Base-by-base conservation (phyloP, 92 coral and sea anemone species). In the Phenganax marumi region DNA sequence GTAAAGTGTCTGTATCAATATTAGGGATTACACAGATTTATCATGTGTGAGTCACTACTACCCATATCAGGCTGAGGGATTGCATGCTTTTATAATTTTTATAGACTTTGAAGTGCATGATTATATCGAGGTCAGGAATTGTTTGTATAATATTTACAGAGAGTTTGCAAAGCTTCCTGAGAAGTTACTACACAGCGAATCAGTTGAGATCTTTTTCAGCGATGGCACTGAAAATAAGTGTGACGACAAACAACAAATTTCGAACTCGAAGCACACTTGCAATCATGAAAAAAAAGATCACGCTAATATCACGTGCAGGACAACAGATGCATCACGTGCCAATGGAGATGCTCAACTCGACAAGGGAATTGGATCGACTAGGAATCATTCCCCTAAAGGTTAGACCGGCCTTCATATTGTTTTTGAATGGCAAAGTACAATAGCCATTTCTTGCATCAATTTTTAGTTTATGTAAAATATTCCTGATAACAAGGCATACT, bases 141-240 rank as follows among this genome's bases (percentile, higher is more conserved):
- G 21, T 56, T 56, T 13, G 21, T 25, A 69, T 25, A 25, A 16
- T 77, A 16, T 24, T 33, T 25, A 46, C 55, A 78, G 83, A 23
- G 73, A 78, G n/a, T 78, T 78, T 61, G 68, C 73, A 12, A 65
- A 78, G 56, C 58, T 78, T 13, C 83, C 83, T 17, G 83, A 78
- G 6, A 78, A 78, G 22, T 60, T 78, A n/a, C 19, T 78, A 57
- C 83, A 61, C 83, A 78, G 73, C 52, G 83, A 78, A 78, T 63
- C 70, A 17, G 83, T 78, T 3, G 83, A 78, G 25, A 61, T 48
- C 83, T 78, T 78, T 16, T 78, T 78, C 73, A 78, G 83, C 52
- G 83, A 78, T 18, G 83, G 83, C 26, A 62, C 65, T 50, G 83
- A 78, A 50, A 61, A 50, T 25, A 21, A 43, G 8, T 2, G 56